phyloP scores from a whole-genome alignment of 2,888 invertebrate species.

The Cosmia pyralina region DNA sequence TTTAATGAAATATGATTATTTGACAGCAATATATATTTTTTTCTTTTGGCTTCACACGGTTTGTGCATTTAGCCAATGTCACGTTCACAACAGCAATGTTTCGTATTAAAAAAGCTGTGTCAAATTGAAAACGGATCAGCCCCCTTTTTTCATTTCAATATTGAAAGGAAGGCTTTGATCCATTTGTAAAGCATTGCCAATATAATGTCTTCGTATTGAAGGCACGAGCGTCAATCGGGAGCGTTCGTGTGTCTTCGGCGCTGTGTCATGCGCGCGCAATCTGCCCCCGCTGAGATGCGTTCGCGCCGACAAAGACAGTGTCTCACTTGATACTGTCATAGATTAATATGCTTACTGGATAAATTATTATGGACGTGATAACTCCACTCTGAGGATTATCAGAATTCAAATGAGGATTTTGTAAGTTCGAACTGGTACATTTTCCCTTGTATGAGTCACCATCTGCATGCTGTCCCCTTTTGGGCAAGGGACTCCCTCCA shows the following conservation, averaged over 20 bases:
- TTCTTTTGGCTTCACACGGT: no score
- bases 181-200: constrained; percentile 32
- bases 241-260: constrained; percentile 68
- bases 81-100: no score
- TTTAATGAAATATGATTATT: background rate
- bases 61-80: no score
- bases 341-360: constrained; percentile 52
- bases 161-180: constrained; percentile 12
- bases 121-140: constrained; percentile 28
- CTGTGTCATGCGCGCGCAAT: constrained; percentile 88
- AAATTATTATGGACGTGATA: constrained; percentile 18
- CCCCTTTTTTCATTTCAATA: background rate
- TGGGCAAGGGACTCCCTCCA: background rate
- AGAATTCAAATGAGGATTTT: background rate
- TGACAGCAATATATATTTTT: background rate
- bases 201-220: constrained; percentile 40
- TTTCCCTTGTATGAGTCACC: background rate
- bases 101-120: constrained; percentile 12
- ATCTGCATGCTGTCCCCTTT: background rate
- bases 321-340: constrained; percentile 75
- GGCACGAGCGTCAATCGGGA: constrained; percentile 57
- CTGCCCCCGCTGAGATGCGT: constrained; percentile 84
- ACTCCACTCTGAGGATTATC: background rate
- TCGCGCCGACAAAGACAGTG: constrained; percentile 71
- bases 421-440: background rate